Conservation (phyloP, 92 coral and sea anemone genomes). For the Scolanthus callimorphus region DNA sequence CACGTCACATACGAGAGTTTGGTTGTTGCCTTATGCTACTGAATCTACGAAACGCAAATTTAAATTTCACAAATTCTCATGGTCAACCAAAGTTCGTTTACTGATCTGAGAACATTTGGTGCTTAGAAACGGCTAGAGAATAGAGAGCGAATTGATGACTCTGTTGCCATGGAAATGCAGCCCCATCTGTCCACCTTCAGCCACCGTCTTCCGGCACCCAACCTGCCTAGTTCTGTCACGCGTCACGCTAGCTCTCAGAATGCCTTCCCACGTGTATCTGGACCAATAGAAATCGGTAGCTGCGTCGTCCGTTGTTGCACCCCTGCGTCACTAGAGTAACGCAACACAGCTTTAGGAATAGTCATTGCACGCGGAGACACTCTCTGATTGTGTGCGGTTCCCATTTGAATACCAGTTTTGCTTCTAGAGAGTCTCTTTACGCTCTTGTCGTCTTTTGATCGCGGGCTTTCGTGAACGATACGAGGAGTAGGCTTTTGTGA, state of each 20-base stretch:
- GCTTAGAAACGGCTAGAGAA: too few species aligned
- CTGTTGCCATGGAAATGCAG: too few species aligned
- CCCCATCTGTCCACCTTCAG: too few species aligned
- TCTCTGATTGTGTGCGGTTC: conserved; percentile 8
- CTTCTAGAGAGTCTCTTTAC: conserved; percentile 32
- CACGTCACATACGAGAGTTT: too few species aligned
- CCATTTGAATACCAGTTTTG: conserved; percentile 27
- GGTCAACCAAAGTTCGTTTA: too few species aligned
- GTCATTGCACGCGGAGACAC: conserved; percentile 51
- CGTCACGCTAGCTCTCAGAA: neutral
- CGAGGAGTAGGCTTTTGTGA: conserved; percentile 37
- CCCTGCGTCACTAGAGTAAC: conserved; percentile 53
- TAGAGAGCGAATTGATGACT: too few species aligned
- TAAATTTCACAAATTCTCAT: too few species aligned
- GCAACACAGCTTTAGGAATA: conserved; percentile 74
- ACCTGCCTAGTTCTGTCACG: neutral
- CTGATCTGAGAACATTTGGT: too few species aligned
- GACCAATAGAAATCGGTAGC: conserved; percentile 67
- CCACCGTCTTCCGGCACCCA: too few species aligned
- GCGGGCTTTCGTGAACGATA: conserved; percentile 10
- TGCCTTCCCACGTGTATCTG: conserved; percentile 21
- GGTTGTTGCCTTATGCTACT: too few species aligned
- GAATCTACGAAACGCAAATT: too few species aligned
- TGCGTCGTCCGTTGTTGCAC: conserved; percentile 48
- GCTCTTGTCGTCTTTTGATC: conserved; percentile 33